Evolutionary conservation across 2,888 invertebrate species (phyloP).

Genomic region (Chymomyza amoena): DNA sequence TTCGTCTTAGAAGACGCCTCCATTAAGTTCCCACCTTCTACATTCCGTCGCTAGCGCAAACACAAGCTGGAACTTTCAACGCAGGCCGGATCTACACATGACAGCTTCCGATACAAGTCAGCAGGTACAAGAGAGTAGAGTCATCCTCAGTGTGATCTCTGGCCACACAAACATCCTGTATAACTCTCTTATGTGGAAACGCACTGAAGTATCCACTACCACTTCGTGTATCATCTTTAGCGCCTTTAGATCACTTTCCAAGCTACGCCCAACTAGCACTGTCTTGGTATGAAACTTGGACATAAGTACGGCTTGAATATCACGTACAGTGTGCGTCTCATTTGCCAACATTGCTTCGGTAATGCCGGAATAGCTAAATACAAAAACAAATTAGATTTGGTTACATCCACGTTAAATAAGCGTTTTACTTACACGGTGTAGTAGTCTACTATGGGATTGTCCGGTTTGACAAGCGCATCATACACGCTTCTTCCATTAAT

Average conservation of each 20-base stretch:
- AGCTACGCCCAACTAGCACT: slow-evolving; percentile 97
- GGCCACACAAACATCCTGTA: no score
- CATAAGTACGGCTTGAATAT: slow-evolving; percentile 93
- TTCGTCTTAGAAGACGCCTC: no score
- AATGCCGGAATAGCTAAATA: slow-evolving; percentile 93
- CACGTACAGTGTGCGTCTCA: slow-evolving; percentile 87
- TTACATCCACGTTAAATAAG: background rate
- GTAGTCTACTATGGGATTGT: no score
- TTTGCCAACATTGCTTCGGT: slow-evolving; percentile 90
- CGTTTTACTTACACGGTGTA: slow-evolving; percentile 86
- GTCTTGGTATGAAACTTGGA: slow-evolving; percentile 93
- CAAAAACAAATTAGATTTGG: background rate
- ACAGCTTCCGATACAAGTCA: no score
- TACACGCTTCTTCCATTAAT: slow-evolving; percentile 88
- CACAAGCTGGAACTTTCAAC: no score
- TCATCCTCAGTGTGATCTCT: no score
- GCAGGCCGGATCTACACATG: no score
- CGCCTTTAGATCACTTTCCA: slow-evolving; percentile 97
- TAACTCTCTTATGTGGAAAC: slow-evolving; percentile 96
- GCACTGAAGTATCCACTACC: slow-evolving; percentile 95
- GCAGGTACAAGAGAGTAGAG: no score
- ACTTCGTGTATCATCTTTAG: slow-evolving; percentile 93
- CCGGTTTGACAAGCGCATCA: slow-evolving; percentile 93
- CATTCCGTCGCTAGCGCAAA: no score
- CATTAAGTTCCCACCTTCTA: no score